Base-by-base conservation (phyloP, 2,888 invertebrate genomes). In the Cantharis flavilabris region DNA sequence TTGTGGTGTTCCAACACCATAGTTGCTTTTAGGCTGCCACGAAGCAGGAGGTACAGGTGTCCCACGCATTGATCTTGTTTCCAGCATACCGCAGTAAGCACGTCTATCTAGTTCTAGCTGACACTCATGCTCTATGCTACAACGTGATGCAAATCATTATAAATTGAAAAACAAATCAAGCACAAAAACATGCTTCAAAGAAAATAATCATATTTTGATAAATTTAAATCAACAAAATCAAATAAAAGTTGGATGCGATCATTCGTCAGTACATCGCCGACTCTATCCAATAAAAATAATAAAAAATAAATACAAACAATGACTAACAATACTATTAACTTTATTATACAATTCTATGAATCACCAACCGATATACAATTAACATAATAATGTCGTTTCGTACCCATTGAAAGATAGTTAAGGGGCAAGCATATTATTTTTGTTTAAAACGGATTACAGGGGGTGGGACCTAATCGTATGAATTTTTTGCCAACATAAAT, bases 21-120 rank as follows among this genome's bases (percentile, higher is more conserved):
- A 88, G 86, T 86, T 88, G 85, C 85, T 87, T 90, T 89, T 92
- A 90, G 89, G 89, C 91, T 90, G 91, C 92, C 92, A 92, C 90
- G 91, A 91, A 49, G 49, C 4, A 89, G 90, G 86, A 81, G 84
- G 86, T 85, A 93, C 93, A 86, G 91, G 90, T 90, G 93, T 93
- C 91, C 92, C 92, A 89, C 93, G 93, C 89, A 91, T 91, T 87
- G 93, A 93, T 90, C 93, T 92, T 91, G 92, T 92, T 89, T 92
- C 92, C 92, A 92, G 91, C 92, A 92, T 92, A 90, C 92, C 91
- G 90, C 89, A 67, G 65, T 23, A 85, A 86, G 79, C 80, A 80
- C 80, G 79, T 76, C 75, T 82, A 77, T 81, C 83, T 83, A 82
- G 83, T 83, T 82, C 82, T 84, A 84, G 83, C 82, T 80, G 81